Evolutionary conservation across 2,888 invertebrate genomes (phyloP).

Genomic region (Eupithecia vulgata): DNA sequence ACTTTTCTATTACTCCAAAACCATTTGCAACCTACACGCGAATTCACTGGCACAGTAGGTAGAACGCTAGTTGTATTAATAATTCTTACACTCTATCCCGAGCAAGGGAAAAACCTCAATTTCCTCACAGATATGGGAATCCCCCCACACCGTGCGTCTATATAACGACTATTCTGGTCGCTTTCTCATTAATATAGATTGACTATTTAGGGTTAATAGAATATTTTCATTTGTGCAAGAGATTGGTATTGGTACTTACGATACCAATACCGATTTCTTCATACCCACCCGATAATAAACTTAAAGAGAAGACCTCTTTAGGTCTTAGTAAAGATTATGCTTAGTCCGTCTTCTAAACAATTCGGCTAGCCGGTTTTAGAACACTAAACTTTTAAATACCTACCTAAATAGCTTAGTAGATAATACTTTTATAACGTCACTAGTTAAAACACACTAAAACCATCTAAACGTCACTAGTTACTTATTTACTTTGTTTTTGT

Average conservation of each 20-base stretch:
- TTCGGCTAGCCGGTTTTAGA: background rate
- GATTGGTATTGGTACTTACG: background rate
- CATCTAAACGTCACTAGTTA: too few species aligned
- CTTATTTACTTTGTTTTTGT: too few species aligned
- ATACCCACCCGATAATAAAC: background rate
- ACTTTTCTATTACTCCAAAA: conserved; percentile 18
- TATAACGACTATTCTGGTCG: conserved; percentile 15
- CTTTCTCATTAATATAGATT: conserved; percentile 23
- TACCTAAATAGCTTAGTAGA: too few species aligned
- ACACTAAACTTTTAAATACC: background rate
- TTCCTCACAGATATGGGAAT: background rate
- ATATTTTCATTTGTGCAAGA: conserved; percentile 1
- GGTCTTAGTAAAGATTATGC: background rate
- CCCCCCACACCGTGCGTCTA: conserved; percentile 5
- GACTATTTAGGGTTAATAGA: conserved; percentile 15
- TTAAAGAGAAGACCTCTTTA: background rate
- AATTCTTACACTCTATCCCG: background rate
- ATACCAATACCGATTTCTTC: background rate
- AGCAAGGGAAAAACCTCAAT: background rate
- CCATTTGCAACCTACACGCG: background rate
- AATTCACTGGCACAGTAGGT: background rate
- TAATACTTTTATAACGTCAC: too few species aligned
- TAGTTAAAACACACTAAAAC: too few species aligned
- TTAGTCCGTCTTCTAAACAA: background rate
- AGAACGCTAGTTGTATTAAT: background rate